A percentile compares a stretch with the other conserved stretches of the same genome.
Evolutionary conservation across 2,797 vertebrate genomes (phyloP).

Genomic region (Amblyraja radiata): DNA sequence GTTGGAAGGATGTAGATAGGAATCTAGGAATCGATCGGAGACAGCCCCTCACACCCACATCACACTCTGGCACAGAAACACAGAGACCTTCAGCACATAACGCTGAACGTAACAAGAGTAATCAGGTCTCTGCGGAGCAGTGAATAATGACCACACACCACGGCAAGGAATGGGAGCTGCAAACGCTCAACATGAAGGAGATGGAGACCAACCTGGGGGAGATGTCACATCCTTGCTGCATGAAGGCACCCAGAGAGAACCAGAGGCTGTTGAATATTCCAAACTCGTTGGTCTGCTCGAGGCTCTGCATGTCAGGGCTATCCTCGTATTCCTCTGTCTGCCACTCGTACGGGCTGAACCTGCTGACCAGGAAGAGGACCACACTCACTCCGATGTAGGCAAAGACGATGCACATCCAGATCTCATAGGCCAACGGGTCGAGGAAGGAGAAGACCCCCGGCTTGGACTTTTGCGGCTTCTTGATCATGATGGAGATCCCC

Average conservation of each 20-base stretch:
- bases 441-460: constrained; percentile 97
- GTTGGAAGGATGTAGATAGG: constrained; percentile 27
- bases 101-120: too few relatives aligned
- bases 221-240: constrained; percentile 99
- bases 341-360: constrained; percentile 98
- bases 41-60: not conserved
- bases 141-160: constrained; percentile 33
- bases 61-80: not conserved
- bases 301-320: constrained; percentile 66
- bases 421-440: constrained; percentile 95
- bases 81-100: not conserved
- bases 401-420: constrained; percentile 99
- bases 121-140: not conserved
- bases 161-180: constrained; percentile 9
- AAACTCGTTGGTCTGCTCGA: constrained; percentile 92
- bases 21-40: not conserved
- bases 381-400: constrained; percentile 98
- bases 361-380: constrained; percentile 94
- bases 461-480: constrained; percentile 97
- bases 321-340: constrained; percentile 92
- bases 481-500: constrained; percentile 99
- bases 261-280: constrained; percentile 98
- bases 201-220: constrained; percentile 79
- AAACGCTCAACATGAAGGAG: constrained; percentile 32
- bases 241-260: constrained; percentile 97